Evolutionary conservation across 2,888 invertebrate genomes (phyloP).

Genomic region (Pimpla rufipes): DNA sequence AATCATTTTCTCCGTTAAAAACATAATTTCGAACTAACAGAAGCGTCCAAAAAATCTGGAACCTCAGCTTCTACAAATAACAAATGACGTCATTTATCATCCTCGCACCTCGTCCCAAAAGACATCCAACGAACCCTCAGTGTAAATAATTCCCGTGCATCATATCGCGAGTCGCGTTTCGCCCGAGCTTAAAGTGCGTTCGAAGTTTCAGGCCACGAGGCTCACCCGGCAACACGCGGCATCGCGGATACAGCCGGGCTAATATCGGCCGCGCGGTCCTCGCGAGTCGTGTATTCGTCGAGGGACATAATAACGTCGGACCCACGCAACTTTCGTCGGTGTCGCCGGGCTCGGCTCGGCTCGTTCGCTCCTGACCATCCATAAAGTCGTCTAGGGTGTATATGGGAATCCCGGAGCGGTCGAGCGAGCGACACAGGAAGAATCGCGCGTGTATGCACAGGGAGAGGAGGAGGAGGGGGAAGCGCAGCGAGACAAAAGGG

Average conservation of each 20-base stretch:
- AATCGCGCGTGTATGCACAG: constrained; percentile 1
- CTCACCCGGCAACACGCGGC: not conserved
- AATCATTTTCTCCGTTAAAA: no score
- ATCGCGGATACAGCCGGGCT: not conserved
- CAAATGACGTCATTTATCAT: no score
- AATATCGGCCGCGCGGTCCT: constrained; percentile 2
- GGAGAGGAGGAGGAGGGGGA: not conserved
- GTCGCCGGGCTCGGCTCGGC: not conserved
- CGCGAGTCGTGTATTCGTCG: constrained; percentile 9
- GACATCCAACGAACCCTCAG: not conserved
- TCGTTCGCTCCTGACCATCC: constrained; percentile 40
- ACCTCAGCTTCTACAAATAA: no score
- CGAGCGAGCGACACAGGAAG: constrained; percentile 31
- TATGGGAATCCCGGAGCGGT: constrained; percentile 38
- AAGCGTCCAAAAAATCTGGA: no score
- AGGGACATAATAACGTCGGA: not conserved
- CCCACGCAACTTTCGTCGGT: constrained; percentile 13
- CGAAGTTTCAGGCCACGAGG: not conserved
- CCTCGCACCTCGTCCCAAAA: not conserved
- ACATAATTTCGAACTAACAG: no score
- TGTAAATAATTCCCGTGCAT: not conserved
- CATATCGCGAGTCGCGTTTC: not conserved
- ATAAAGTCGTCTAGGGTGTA: constrained; percentile 49
- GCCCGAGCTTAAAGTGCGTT: constrained; percentile 1
- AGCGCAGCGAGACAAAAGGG: constrained; percentile 72